Evolutionary conservation across 2,797 vertebrate genomes (phyloP), one percentile per base, ranked within the genome.

Genomic region (Sardinella longiceps): DNA sequence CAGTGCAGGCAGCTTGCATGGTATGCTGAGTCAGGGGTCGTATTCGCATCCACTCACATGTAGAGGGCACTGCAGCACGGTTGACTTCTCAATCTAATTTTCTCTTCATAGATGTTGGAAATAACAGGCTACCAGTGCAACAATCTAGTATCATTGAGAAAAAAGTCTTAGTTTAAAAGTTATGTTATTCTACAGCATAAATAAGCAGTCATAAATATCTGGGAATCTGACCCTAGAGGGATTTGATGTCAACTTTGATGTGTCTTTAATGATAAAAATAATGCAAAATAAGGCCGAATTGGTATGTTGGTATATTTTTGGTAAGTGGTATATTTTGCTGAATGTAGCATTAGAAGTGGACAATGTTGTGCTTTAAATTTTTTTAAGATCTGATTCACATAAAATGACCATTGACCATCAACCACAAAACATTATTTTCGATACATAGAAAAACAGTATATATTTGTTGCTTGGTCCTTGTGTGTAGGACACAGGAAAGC

Each of bases 1-100:
- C 97, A 0, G 96, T 98, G 10, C 98, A 99, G 92, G 97, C 97
- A 0, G 97, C 98, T 0, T 99, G 98, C 87, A 98, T 98, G 98
- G 98, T 99, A 77, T 9, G 70, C 70, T 77, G 70, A 77, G 70
- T 77, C 70, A 43, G 70, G 70, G 20, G 70, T 18, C 37, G 6
- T 5, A 18, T 23, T 43, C 70, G 3, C 18, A 43, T 37, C 37
- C 33, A 23, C 18, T 33, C 23, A 9, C 18, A 23, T 20, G 20
- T 39, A 43, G 70, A 77, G 70, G 70, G 15, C 70, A 23, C 70
- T 77, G 20, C 70, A 23, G 37, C 15, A 43, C 0, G 23, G 33
- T 77, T 43, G 33, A 43, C 70, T 18, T 20, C 18, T 6, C 28
- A 33, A 70, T 70, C 15, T 70, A 37, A 33, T 33, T 5, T 33